Base-by-base conservation (phyloP, 2,797 vertebrate genomes). In the Sarcophilus harrisii region DNA sequence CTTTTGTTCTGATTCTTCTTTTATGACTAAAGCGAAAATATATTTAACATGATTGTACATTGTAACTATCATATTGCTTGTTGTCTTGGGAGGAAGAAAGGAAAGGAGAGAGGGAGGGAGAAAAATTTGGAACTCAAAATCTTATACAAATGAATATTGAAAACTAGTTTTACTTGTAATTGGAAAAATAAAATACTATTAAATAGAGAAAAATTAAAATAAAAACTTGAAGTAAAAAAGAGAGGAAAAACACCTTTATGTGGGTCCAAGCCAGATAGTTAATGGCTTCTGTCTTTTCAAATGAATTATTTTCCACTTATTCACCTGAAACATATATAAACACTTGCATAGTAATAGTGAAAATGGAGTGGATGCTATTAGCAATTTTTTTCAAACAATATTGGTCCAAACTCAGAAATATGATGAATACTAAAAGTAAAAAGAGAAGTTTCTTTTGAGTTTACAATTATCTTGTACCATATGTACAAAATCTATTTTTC, bases 311-410 rank as follows among this genome's bases (percentile, higher is more conserved):
- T 91, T 14, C 59, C 27, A 66, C 11, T 59, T 87, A 58, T 94
- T 96, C 90, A 90, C 59, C 73, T 90, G 92, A 93, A 90, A 96
- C 28, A n/a, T 27, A n/a, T 27, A 52, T 54, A 92, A 93, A 92
- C 54, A 29, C 57, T 66, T n/a, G 30, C 5, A 92, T 18, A 92
- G 95, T 93, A 90, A 90, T 45, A 13, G 13, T 91, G 73, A 32
- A 96, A 94, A n/a, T 32, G 10, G 87, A 38, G 30, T 28, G 18
- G 66, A 52, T 95, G n/a, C 87, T 90, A 57, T 57, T 16, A 91
- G 54, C 45, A 57, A 87, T 57, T 18, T 52, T 45, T 91, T 81
- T 55, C 81, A 58, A 57, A 57, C 49, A 90, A 92, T 57, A 0
- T 57, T 49, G 10, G n/a, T 93, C 59, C 92, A 89, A 96, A 93